Base-by-base conservation (phyloP, 2,888 invertebrate species). In the Meiosimyza platycephala region DNA sequence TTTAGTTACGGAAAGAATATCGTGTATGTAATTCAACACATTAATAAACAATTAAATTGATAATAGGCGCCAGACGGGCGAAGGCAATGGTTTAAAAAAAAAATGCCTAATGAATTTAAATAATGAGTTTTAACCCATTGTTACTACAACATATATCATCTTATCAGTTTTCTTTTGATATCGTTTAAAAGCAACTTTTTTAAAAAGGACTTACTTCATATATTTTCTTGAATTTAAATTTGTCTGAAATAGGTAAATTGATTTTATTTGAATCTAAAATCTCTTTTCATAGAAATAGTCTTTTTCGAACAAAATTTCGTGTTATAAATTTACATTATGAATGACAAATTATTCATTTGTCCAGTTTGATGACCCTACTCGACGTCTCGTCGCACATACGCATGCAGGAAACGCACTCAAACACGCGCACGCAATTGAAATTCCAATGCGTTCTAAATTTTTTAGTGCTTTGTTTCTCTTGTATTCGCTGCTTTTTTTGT, bases 51-150 rank as follows among this genome's bases (percentile, higher is more conserved):
- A 75, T 75, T 70, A 75, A 71, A 66, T 67, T 57, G 11, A 71
- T 72, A 63, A 50, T 60, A 74, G 74, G 75, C 75, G 75, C 75
- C 75, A 75, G 72, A 40, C 71, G 55, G 71, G 63, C 73, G 75
- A 22, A 71, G 33, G 18, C 50, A 48, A 51, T 51, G 47, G n/a
- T 9, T 67, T 67, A 40, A 6, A 28, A 28, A 28, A 28, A 28
- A 28, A 28, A 28, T 28, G 5, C 9, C 1, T 40, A 40, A 40
- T 7, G 40, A 40, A 40, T 40, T 40, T 40, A 9, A 40, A 40
- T 9, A 40, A 40, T 7, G 1, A 9, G 6, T 6, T 40, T 40
- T 40, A 40, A 7, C 40, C 40, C 40, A 40, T 40, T 40, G 40
- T 40, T 40, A 2, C 40, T 40, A 9, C 40, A 40, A 2, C 2